Evolutionary conservation across 2,888 invertebrate species (phyloP), one percentile per base, ranked within the genome.

Genomic region (Stegophylla sp.): DNA sequence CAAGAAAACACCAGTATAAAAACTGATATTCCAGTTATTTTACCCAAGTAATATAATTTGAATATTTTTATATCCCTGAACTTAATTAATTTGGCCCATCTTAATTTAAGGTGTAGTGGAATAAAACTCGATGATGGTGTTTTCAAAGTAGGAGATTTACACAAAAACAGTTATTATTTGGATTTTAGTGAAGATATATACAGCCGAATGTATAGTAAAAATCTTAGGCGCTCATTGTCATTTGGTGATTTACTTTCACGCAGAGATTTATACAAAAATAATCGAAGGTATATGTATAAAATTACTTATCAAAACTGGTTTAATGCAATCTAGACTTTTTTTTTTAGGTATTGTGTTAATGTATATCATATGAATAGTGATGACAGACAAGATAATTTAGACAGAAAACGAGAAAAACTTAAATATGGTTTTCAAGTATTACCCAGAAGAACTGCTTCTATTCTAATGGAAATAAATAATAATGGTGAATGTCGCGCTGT

Each of bases 111-210:
- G 10, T 79, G 79, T 41, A 71, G 71, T 77, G 67, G 77, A 34
- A 79, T 79, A 41, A 41, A 71, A 63, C 79, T 79, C 41, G 79
- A 79, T 48, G 79, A 79, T 61, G 79, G 79, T n/a, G 79, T 79
- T 41, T 79, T 79, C 15, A 79, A 79, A 79, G 79, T 79, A 0
- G 79, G 79, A 1, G 79, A 79, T 71, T 79, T 79, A 26, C 79
- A 79, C 17, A 79, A 79, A 63, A 79, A 79, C 10, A 79, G 71
- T 79, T 79, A 79, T 51, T 71, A 71, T 71, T 61, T 79, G 15
- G 79, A 79, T 71, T 79, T 79, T 61, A 79, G 79, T 71, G 69
- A 71, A 71, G 79, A 71, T 5, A 79, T 79, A 28, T 71, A 79
- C 23, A 79, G 69, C 34, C 71, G 61, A n/a, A 69, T 79, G 23